Conservation (phyloP, 1,140 invertebrate species). For the Trichomalopsis sarcophagae region DNA sequence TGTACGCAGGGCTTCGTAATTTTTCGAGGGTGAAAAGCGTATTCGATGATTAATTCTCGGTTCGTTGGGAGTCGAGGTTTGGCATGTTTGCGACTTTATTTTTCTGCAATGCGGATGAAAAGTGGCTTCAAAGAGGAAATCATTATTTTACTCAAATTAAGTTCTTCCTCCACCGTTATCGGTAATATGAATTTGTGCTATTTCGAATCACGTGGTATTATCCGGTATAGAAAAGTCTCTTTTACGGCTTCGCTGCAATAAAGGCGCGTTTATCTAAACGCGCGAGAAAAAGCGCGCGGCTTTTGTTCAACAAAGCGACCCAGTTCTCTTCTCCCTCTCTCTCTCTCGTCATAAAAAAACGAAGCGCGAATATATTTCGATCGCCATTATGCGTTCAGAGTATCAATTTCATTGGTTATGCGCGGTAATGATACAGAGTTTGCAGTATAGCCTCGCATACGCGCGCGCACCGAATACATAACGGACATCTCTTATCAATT, state of each 20-base stretch:
- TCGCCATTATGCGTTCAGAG: background rate
- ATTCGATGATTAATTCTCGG: no score
- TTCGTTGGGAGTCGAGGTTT: no score
- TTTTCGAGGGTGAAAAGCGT: background rate
- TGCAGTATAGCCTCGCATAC: background rate
- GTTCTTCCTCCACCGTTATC: background rate
- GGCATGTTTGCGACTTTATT: no score
- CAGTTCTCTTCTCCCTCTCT: background rate
- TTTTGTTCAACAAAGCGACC: conserved; percentile 2
- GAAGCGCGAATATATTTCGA: conserved; percentile 20
- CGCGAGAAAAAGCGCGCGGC: background rate
- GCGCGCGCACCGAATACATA: background rate
- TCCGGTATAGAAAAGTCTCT: background rate
- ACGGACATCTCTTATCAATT: conserved; percentile 25
- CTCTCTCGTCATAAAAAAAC: background rate
- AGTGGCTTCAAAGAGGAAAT: background rate
- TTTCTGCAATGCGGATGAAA: background rate
- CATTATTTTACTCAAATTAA: background rate
- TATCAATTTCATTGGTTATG: conserved; percentile 8
- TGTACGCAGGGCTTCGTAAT: background rate
- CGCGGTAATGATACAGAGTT: background rate
- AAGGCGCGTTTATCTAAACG: background rate
- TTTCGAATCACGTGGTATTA: background rate
- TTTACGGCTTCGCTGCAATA: background rate
- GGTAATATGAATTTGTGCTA: background rate